Evolutionary conservation across 2,797 vertebrate genomes (phyloP), one percentile per base, ranked within the genome.

Genomic region (Cirrhinus mrigala): DNA sequence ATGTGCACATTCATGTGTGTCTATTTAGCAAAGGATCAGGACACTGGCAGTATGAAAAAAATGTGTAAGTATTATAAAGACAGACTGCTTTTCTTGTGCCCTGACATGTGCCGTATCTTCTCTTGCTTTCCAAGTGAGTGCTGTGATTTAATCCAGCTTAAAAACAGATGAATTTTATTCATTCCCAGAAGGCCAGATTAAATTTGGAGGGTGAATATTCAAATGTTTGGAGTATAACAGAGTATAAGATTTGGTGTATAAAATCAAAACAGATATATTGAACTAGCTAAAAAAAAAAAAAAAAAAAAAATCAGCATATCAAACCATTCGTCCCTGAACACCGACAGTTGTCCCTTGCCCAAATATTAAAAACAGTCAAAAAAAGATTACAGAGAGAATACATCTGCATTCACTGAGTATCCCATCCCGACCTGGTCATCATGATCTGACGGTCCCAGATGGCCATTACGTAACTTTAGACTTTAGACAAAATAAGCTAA

Each of bases 111-210:
- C 87, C 48, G 82, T 58, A 81, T 68, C 64, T 81, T 56, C 50
- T 74, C 54, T 6, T 79, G 74, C 79, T 76, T 82, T 82, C 44
- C 88, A 90, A 91, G 93, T 80, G 52, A 91, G 83, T 89, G 81
- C 84, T 90, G 79, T 87, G 81, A 83, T 94, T 92, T 94, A 94
- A 94, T 95, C 93, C 94, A 93, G 92, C 91, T 95, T 94, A 94
- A 89, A 88, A 90, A 81, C 84, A 78, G 88, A 87, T 89, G 85
- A 90, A 92, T 92, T 90, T 91, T 87, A 90, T 91, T 91, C 91
- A 90, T 88, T 66, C 52, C 71, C 27, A 58, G 86, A 79, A 64
- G 24, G 10, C 60, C 58, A 66, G 77, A 79, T 79, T 79, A 79
- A 50, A 78, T 78, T 56, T n/a, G 52, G 20, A 79, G 77, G 24